Conservation (phyloP, 1,140 invertebrate species). For the Trachelipus rathkii region DNA sequence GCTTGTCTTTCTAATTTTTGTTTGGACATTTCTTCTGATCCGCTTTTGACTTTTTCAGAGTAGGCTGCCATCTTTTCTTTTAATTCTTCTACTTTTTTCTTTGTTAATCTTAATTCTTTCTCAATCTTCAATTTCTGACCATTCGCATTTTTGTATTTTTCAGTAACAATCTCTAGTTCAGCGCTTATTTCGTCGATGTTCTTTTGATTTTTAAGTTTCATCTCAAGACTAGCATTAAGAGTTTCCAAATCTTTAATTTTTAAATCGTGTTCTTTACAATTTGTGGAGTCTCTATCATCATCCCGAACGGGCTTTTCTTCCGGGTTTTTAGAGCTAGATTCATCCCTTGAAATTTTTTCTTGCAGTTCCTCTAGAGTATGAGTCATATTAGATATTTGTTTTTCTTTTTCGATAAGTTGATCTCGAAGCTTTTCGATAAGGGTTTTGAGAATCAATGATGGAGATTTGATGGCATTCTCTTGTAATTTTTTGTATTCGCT, state of each 20-base stretch:
- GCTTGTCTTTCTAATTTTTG: constrained; percentile 28
- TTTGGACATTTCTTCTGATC: constrained; percentile 31
- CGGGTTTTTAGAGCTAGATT: constrained; percentile 4
- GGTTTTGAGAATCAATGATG: constrained; percentile 33
- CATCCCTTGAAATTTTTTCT: constrained; percentile 21
- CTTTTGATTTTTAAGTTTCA: constrained; percentile 20
- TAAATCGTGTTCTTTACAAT: constrained; percentile 23
- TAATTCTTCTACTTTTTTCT: constrained; percentile 34
- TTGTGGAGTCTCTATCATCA: background rate
- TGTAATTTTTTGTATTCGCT: constrained; percentile 24
- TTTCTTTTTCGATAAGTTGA: constrained; percentile 40
- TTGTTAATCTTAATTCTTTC: constrained; percentile 22
- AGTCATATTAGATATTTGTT: constrained; percentile 32
- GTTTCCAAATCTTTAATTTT: constrained; percentile 24
- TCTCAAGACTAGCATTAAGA: constrained; percentile 25
- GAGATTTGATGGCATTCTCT: constrained; percentile 31
- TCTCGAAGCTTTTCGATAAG: constrained; percentile 40
- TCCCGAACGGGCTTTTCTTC: background rate
- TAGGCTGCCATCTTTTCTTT: constrained; percentile 31
- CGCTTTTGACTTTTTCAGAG: constrained; percentile 32
- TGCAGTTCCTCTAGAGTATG: constrained; percentile 35
- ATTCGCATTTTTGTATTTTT: constrained; percentile 25
- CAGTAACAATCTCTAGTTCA: constrained; percentile 30
- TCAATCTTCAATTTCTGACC: constrained; percentile 32
- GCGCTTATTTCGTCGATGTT: constrained; percentile 29